A percentile compares a stretch with the other conserved stretches of the same genome.
phyloP scores from a whole-genome alignment of 2,113 vertebrate genomes.

The Megaleporinus macrocephalus region DNA sequence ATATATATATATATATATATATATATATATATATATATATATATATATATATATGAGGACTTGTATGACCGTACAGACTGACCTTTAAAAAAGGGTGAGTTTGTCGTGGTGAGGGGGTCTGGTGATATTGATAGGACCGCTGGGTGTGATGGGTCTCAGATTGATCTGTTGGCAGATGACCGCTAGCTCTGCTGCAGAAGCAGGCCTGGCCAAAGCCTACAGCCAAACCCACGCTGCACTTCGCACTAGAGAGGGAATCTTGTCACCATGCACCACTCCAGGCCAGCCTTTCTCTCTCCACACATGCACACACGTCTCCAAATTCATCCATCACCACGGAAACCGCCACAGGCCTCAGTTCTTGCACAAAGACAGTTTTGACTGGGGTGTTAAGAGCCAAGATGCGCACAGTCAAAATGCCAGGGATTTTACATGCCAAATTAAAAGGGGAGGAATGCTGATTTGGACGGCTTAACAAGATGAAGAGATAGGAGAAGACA shows the following conservation, averaged over 20 bases:
- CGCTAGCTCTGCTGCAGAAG: slow-evolving; percentile 41
- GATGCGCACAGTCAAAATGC: slow-evolving; percentile 80
- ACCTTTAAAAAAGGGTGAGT: background rate
- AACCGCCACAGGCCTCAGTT: slow-evolving; percentile 78
- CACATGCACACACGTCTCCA: slow-evolving; percentile 74
- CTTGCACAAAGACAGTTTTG: slow-evolving; percentile 80
- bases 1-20: too few relatives aligned
- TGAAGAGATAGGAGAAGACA: slow-evolving; percentile 48
- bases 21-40: too few relatives aligned
- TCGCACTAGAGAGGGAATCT: slow-evolving; percentile 69
- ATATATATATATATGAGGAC: background rate
- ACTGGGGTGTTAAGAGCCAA: slow-evolving; percentile 77
- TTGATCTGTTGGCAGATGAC: slow-evolving; percentile 53
- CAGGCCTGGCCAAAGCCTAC: slow-evolving; percentile 44
- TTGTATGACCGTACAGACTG: background rate
- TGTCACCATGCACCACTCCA: slow-evolving; percentile 61
- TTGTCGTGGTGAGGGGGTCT: slow-evolving; percentile 6
- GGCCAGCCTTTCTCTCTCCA: slow-evolving; percentile 50
- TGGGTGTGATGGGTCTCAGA: slow-evolving; percentile 38
- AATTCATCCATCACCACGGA: slow-evolving; percentile 80
- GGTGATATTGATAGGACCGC: slow-evolving; percentile 25
- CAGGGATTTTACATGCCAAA: slow-evolving; percentile 76
- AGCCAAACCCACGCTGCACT: slow-evolving; percentile 57
- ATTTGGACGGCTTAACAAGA: slow-evolving; percentile 64
- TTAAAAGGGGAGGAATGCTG: slow-evolving; percentile 72